These are phyloP conservation scores for Capitella teleta DNA, from an alignment of 1,140 invertebrate genomes.

Conservation along the genomic window DNA sequence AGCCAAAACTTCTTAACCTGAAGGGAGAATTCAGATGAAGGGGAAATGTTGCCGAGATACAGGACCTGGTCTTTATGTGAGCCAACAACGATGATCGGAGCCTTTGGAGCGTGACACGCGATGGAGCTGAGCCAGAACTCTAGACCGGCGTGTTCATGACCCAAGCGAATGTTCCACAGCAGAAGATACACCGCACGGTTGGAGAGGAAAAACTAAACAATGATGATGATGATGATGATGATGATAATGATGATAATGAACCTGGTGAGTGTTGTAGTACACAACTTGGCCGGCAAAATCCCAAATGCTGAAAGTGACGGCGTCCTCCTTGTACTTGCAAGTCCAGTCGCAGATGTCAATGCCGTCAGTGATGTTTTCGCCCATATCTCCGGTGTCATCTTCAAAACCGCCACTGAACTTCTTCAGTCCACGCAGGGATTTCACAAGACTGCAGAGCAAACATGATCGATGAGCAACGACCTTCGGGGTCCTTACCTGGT, in stretches of 20 bases:
- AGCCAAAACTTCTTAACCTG: conserved; percentile 25
- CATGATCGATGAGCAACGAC: not conserved
- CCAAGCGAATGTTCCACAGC: conserved; percentile 39
- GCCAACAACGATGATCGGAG: conserved; percentile 39
- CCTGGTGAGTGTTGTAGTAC: conserved; percentile 25
- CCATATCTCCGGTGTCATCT: not conserved
- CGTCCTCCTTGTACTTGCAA: conserved; percentile 17
- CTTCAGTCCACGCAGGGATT: not conserved
- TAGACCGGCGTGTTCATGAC: conserved; percentile 30
- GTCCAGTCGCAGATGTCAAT: conserved; percentile 36
- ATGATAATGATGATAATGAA: too few relatives aligned
- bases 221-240: too few relatives aligned
- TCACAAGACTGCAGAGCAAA: not conserved
- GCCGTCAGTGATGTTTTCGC: conserved; percentile 16
- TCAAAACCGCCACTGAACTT: not conserved
- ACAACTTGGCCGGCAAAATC: conserved; percentile 22
- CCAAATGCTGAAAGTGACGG: conserved; percentile 15
- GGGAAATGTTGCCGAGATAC: not conserved
- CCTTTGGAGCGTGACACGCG: conserved; percentile 36
- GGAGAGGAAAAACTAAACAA: conserved; percentile 37
- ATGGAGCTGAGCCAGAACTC: conserved; percentile 36
- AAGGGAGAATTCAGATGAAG: not conserved
- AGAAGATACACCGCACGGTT: conserved; percentile 37
- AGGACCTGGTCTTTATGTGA: conserved; percentile 23
- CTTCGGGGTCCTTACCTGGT: conserved; percentile 26